phyloP scores from a whole-genome alignment of 2,888 invertebrate species.

The Hymenopus coronatus region DNA sequence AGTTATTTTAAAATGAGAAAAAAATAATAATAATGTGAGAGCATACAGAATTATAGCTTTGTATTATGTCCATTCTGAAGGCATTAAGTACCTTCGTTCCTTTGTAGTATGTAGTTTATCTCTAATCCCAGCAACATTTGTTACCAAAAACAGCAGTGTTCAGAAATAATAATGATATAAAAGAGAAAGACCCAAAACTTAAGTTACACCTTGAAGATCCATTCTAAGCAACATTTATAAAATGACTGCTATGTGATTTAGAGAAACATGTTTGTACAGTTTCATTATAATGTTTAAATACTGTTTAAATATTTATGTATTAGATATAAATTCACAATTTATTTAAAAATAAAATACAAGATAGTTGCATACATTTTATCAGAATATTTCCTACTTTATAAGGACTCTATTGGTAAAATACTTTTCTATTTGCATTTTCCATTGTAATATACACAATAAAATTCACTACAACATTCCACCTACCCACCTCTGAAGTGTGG shows the following conservation, averaged over 20 bases:
- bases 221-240: not conserved
- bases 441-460: not conserved
- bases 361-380: not conserved
- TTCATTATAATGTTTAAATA: not conserved
- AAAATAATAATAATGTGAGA: not conserved
- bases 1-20: not conserved
- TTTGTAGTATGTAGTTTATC: not conserved
- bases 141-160: not conserved
- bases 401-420: not conserved
- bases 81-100: not conserved
- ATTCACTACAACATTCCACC: too few species aligned
- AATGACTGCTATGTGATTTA: not conserved
- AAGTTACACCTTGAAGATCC: not conserved
- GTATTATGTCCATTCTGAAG: not conserved
- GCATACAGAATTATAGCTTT: not conserved
- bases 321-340: not conserved
- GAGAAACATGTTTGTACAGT: not conserved
- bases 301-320: not conserved
- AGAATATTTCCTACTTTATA: not conserved
- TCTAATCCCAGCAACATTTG: not conserved
- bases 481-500: too few species aligned
- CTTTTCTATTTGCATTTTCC: not conserved
- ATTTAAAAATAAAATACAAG: not conserved
- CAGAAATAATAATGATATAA: not conserved
- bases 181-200: not conserved